A percentile compares a stretch with the other conserved stretches of the same genome.
Conservation (phyloP, 2,797 vertebrate genomes). For the Melopsittacus undulatus region DNA sequence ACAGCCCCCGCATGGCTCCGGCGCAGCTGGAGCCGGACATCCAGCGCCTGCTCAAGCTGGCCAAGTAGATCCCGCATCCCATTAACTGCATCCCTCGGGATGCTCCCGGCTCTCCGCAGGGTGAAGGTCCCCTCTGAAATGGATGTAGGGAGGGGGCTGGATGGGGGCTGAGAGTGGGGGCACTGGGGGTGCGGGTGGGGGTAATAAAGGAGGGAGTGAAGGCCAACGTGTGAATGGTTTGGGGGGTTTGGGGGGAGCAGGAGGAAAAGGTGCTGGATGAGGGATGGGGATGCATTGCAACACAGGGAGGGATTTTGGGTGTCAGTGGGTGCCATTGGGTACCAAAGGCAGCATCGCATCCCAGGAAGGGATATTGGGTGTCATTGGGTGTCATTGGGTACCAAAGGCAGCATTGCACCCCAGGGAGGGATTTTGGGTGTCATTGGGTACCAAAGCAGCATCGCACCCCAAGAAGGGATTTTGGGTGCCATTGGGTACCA, state of each 20-base stretch:
- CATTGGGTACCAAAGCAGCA: too few relatives aligned
- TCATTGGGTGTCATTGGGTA: too few relatives aligned
- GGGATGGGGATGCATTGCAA: background rate
- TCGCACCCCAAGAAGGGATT: too few relatives aligned
- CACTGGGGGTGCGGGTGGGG: accelerated
- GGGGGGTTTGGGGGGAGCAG: background rate
- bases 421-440: too few relatives aligned
- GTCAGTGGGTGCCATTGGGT: too few relatives aligned
- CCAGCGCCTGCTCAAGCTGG: slow-evolving; percentile 91
- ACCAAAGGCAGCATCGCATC: too few relatives aligned
- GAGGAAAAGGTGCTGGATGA: background rate
- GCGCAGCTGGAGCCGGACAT: slow-evolving; percentile 92
- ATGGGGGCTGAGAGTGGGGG: slow-evolving; percentile 77
- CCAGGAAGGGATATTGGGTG: too few relatives aligned
- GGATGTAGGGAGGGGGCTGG: slow-evolving; percentile 75
- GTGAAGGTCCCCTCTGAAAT: slow-evolving; percentile 89
- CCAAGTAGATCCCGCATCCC: slow-evolving; percentile 75
- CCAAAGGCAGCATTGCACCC: too few relatives aligned
- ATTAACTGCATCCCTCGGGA: background rate
- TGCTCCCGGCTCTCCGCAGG: slow-evolving; percentile 81
- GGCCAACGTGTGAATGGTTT: background rate
- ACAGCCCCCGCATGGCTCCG: slow-evolving; percentile 88
- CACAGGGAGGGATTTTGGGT: too few relatives aligned
- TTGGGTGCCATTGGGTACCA: too few relatives aligned
- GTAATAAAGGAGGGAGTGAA: slow-evolving; percentile 64